Evolutionary conservation across 2,797 vertebrate genomes (phyloP).

Genomic region (Amniataba percoides): DNA sequence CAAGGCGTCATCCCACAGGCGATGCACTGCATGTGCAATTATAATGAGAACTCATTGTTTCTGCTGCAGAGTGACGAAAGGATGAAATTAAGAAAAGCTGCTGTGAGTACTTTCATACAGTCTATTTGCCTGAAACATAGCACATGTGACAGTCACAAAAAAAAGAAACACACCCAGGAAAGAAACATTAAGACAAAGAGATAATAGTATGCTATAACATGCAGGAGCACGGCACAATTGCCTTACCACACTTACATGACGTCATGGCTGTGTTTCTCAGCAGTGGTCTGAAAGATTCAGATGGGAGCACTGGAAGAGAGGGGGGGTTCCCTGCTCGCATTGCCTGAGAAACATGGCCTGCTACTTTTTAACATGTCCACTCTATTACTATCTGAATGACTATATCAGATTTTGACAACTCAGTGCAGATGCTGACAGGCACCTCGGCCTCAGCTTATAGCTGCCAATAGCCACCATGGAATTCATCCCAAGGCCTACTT

Average conservation of each 20-base stretch:
- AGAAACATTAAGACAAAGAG: slow-evolving; percentile 24
- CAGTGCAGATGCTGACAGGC: slow-evolving; percentile 77
- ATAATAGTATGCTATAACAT: neutral
- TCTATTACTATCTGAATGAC: slow-evolving; percentile 78
- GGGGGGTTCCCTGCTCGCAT: slow-evolving; percentile 60
- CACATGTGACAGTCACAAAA: neutral
- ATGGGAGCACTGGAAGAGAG: slow-evolving; percentile 35
- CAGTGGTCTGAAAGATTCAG: slow-evolving; percentile 41
- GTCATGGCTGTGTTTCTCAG: slow-evolving; percentile 51
- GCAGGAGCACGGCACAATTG: slow-evolving; percentile 7
- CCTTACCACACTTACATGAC: slow-evolving; percentile 44
- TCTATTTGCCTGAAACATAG: neutral
- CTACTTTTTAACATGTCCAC: slow-evolving; percentile 73
- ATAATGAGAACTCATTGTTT: slow-evolving; percentile 22
- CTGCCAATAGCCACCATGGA: slow-evolving; percentile 79
- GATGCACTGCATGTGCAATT: slow-evolving; percentile 14
- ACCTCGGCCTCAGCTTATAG: slow-evolving; percentile 55
- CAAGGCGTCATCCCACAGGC: slow-evolving; percentile 15
- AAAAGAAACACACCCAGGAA: slow-evolving; percentile 13
- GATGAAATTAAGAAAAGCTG: slow-evolving; percentile 1
- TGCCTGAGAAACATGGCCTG: slow-evolving; percentile 71
- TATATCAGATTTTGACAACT: slow-evolving; percentile 83
- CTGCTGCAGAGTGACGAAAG: neutral
- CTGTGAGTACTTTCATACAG: neutral
- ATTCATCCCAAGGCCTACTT: slow-evolving; percentile 72